Evolutionary conservation across 2,113 vertebrate species (phyloP).

Genomic region (Pandion haliaetus): DNA sequence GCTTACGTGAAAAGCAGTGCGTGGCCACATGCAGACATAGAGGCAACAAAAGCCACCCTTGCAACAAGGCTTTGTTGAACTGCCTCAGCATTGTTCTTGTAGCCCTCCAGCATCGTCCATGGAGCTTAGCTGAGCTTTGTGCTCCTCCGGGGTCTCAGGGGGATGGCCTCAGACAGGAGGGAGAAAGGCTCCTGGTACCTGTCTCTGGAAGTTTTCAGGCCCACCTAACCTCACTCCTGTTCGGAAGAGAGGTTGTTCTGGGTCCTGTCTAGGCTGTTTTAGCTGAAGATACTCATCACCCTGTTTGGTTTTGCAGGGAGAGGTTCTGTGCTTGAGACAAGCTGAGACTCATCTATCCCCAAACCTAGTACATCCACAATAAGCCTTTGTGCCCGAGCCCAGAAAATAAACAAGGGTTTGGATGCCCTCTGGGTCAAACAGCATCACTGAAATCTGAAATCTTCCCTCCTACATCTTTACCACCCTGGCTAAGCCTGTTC

Average conservation of each 20-base stretch:
- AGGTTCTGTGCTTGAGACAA: conserved; percentile 1
- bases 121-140: conserved; percentile 28
- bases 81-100: conserved; percentile 56
- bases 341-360: conserved; percentile 38
- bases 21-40: conserved; percentile 40
- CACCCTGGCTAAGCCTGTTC: not conserved
- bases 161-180: not conserved
- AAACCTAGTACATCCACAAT: not conserved
- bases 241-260: not conserved
- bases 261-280: not conserved
- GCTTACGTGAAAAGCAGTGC: conserved; percentile 56
- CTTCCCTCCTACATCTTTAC: not conserved
- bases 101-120: conserved; percentile 38
- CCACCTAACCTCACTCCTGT: not conserved
- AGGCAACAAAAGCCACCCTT: conserved; percentile 54
- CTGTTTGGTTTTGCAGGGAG: conserved; percentile 3
- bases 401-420: conserved; percentile 52
- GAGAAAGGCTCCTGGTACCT: not conserved
- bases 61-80: conserved; percentile 56
- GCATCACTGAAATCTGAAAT: not conserved
- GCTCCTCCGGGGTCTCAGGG: not conserved
- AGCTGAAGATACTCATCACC: not conserved
- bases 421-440: conserved; percentile 29
- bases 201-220: not conserved
- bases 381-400: conserved; percentile 16